Base-by-base conservation (phyloP, 1,140 invertebrate species). In the Drosophila bocki region DNA sequence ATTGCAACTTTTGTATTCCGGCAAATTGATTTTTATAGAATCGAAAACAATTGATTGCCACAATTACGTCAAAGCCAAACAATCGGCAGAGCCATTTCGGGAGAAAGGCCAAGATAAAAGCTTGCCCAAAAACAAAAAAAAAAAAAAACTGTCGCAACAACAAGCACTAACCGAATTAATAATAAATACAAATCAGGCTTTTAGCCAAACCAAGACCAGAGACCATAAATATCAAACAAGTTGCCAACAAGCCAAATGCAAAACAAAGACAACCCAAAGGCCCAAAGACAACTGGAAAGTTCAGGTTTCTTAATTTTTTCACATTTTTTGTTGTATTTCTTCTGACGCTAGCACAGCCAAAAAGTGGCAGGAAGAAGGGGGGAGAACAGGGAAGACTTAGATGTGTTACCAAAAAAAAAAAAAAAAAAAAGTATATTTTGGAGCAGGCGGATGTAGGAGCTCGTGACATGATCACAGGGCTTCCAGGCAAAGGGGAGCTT, bases 171-270 rank as follows among this genome's bases (percentile, higher is more conserved):
- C 47, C 60, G 82, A 87, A 82, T 78, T 78, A 72, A 81, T 83
- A 87, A 77, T 82, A 81, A 83, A 83, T 80, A 75, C 69, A 63
- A 80, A 82, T 70, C 58, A 65, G 68, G 60, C 75, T 87, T 76
- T 87, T 79, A 54, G 71, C 57, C 80, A 84, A 56, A 60, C 62
- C 63, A 57, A 74, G 79, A 90, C 75, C 87, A 78, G 81, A 72
- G 84, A 50, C 85, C 81, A 81, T 88, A 90, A 88, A 91, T 90
- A 85, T 82, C 67, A 80, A 88, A 88, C 85, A 74, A 85, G 85
- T 88, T 91, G 76, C 42, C 59, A 58, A 32, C 56, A 51, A 54
- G 53, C 53, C 53, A 39, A 78, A 63, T 78, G 65, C 51, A 56
- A 79, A 78, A 76, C 56, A 77, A 60, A 77, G 63, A 56, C 39